phyloP scores from a whole-genome alignment of 2,797 vertebrate genomes.

The Coreius guichenoti region DNA sequence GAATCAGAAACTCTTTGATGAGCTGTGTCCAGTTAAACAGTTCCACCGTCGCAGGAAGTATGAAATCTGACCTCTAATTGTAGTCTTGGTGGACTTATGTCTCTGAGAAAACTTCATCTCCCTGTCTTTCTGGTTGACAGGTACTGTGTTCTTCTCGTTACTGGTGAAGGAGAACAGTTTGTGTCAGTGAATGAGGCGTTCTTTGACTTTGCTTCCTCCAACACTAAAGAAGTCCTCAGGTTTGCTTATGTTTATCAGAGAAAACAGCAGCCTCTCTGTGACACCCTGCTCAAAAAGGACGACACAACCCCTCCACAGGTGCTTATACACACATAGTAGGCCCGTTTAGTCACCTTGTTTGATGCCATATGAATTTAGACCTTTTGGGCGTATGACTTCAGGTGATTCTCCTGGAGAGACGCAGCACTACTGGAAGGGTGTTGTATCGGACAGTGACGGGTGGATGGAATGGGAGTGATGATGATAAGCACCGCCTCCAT shows the following conservation, averaged over 20 bases:
- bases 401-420: constrained; percentile 92
- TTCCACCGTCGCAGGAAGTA: constrained; percentile 91
- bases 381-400: constrained; percentile 61
- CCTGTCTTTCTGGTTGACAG: constrained; percentile 68
- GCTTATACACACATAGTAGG: neutral
- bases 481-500: constrained; percentile 85
- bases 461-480: constrained; percentile 90
- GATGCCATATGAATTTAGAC: neutral
- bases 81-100: neutral
- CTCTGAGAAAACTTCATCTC: neutral
- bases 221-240: constrained; percentile 87
- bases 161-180: constrained; percentile 80
- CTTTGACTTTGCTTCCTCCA: constrained; percentile 88
- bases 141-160: constrained; percentile 92
- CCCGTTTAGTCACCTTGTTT: neutral
- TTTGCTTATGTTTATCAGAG: constrained; percentile 88
- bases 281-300: constrained; percentile 79
- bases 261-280: constrained; percentile 86
- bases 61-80: constrained; percentile 52
- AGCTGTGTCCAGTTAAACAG: constrained; percentile 93
- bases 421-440: constrained; percentile 84
- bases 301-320: constrained; percentile 74
- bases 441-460: constrained; percentile 83
- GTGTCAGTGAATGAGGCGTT: constrained; percentile 84
- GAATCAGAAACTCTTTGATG: constrained; percentile 92